phyloP scores from a whole-genome alignment of 2,888 invertebrate species.

The Pyrrhosoma nymphula region DNA sequence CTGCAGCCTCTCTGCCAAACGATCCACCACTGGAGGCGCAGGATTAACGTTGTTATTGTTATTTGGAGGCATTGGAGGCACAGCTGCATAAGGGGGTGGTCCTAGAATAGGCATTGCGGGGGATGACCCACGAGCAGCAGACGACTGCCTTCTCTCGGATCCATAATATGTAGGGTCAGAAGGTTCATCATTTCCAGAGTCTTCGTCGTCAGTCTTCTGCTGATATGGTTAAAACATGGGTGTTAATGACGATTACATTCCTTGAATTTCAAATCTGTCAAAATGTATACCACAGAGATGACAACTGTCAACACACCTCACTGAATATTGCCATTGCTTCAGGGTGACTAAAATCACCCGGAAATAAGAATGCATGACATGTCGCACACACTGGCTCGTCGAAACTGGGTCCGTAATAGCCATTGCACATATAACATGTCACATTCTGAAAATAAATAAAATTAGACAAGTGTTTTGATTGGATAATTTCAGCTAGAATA shows the following conservation, averaged over 20 bases:
- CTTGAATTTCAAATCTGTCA: neutral
- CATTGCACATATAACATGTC: constrained; percentile 91
- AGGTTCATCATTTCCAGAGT: constrained; percentile 97
- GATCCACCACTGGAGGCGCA: constrained; percentile 79
- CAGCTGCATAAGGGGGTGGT: constrained; percentile 72
- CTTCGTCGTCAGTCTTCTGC: constrained; percentile 91
- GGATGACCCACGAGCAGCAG: constrained; percentile 73
- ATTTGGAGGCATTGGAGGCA: constrained; percentile 71
- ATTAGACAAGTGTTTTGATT: neutral
- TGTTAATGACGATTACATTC: neutral
- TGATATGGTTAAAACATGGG: constrained; percentile 68
- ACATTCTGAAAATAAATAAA: constrained; percentile 80
- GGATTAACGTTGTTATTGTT: constrained; percentile 74
- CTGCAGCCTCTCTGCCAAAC: constrained; percentile 76
- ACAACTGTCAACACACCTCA: constrained; percentile 74
- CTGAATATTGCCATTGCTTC: constrained; percentile 75
- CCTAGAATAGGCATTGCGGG: constrained; percentile 69
- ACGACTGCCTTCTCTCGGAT: constrained; percentile 76
- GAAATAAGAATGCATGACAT: constrained; percentile 95
- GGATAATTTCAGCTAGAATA: neutral
- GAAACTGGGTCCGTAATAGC: constrained; percentile 95
- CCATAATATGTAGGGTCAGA: constrained; percentile 83
- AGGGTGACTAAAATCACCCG: constrained; percentile 82
- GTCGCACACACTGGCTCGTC: constrained; percentile 95
- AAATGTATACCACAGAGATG: neutral